A percentile compares a stretch with the other conserved stretches of the same genome.
Conservation (phyloP, 2,888 invertebrate species). For the Xestia ashworthii region DNA sequence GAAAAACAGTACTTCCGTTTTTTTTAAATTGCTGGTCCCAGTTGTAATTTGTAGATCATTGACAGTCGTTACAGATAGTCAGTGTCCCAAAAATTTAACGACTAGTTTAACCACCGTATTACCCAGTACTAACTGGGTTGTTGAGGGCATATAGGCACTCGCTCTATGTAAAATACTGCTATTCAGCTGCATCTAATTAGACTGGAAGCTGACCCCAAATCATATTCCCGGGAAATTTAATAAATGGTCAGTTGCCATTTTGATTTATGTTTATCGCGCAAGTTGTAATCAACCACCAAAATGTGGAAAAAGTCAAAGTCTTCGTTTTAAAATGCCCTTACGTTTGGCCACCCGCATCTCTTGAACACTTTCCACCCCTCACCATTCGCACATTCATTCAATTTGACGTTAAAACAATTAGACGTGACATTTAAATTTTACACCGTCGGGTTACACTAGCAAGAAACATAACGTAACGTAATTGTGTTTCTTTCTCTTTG, state of each 20-base stretch:
- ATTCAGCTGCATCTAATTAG: no score
- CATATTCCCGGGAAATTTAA: conserved; percentile 13
- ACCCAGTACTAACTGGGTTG: no score
- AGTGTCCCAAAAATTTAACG: no score
- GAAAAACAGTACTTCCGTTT: no score
- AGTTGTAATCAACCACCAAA: neutral
- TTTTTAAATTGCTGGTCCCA: no score
- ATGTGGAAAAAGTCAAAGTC: neutral
- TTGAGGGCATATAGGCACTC: no score
- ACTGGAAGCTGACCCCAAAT: neutral
- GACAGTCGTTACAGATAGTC: no score
- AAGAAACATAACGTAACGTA: conserved; percentile 23
- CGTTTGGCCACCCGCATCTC: neutral
- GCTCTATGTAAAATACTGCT: no score
- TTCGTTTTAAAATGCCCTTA: neutral
- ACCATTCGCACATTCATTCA: conserved; percentile 21
- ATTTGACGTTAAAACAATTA: conserved; percentile 43
- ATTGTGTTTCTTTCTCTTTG: conserved; percentile 21
- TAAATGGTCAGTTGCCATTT: neutral
- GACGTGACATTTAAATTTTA: conserved; percentile 44
- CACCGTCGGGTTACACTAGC: conserved; percentile 5
- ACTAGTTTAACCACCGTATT: no score
- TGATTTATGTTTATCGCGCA: neutral
- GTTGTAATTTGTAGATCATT: no score
- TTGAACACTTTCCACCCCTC: conserved; percentile 19